Evolutionary conservation across 2,888 invertebrate species (phyloP), one percentile per base, ranked within the genome.

Genomic region (Acrobasis consociella): DNA sequence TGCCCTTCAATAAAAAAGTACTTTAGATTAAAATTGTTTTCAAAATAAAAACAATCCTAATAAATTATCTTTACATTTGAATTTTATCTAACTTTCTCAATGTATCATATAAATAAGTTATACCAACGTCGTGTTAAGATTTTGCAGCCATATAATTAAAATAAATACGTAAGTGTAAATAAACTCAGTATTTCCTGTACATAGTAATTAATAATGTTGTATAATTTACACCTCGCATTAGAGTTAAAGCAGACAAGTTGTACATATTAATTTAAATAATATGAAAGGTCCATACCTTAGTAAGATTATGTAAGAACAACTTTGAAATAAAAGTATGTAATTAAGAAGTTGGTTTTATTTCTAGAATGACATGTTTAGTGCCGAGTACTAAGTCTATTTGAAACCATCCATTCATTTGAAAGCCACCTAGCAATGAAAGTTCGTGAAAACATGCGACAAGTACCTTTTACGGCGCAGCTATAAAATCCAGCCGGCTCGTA

Each of bases 201-300:
- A 71, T 67, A 69, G 65, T 66, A 66, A 71, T 63, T 69, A 68
- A 66, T 67, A 66, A 67, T 67, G 63, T 61, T 61, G 64, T 63
- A 55, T 67, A 69, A 65, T 66, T 64, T 69, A 76, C 73, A 79
- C 88, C 88, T 88, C 88, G 88, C 88, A 84, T 71, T 85, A 82
- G 77, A 73, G 64, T 74, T 74, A 76, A 66, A 64, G 69, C 66
- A 66, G 70, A 65, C 72, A 76, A 52, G 67, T 72, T 86, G 83
- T 86, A 83, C 77, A 85, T 86, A 86, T 72, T 69, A 66, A 64
- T 62, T 64, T 64, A 55, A 61, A 53, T n/a, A n/a, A n/a, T 37
- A 53, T 61, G 42, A 46, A 55, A 61, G 22, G 53, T 49, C 13
- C 1, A 49, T 17, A n/a, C 64, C 67, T 22, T 16, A 37, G 46